phyloP scores from a whole-genome alignment of 2,113 vertebrate genomes.

The Peromyscus leucopus region DNA sequence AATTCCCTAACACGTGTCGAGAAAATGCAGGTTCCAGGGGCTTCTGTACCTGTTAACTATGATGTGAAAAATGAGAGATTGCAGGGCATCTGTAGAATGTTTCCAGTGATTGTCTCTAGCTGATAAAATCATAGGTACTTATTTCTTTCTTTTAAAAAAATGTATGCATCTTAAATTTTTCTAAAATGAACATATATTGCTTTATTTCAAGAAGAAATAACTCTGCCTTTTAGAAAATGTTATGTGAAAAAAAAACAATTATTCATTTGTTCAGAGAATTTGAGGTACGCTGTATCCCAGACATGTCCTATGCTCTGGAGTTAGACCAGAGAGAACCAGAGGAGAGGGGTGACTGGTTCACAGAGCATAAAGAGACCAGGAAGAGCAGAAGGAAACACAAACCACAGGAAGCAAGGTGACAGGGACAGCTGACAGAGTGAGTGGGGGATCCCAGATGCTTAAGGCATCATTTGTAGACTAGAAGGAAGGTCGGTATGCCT shows the following conservation, averaged over 20 bases:
- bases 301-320: neutral
- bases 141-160: neutral
- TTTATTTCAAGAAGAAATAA: neutral
- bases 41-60: neutral
- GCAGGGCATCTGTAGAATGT: neutral
- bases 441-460: neutral
- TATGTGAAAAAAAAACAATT: neutral
- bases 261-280: neutral
- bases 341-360: neutral
- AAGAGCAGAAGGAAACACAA: neutral
- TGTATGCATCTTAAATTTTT: neutral
- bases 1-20: fast-evolving
- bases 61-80: neutral
- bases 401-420: neutral
- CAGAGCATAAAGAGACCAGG: fast-evolving
- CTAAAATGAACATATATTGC: neutral
- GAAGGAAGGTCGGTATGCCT: neutral
- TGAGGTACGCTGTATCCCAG: fast-evolving
- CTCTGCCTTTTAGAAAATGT: neutral
- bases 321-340: neutral
- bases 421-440: neutral
- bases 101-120: neutral
- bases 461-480: neutral
- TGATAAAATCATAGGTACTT: neutral
- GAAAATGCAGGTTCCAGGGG: too few relatives aligned